phyloP scores from a whole-genome alignment of 1,140 invertebrate species.

The Drosophila tsacasi region DNA sequence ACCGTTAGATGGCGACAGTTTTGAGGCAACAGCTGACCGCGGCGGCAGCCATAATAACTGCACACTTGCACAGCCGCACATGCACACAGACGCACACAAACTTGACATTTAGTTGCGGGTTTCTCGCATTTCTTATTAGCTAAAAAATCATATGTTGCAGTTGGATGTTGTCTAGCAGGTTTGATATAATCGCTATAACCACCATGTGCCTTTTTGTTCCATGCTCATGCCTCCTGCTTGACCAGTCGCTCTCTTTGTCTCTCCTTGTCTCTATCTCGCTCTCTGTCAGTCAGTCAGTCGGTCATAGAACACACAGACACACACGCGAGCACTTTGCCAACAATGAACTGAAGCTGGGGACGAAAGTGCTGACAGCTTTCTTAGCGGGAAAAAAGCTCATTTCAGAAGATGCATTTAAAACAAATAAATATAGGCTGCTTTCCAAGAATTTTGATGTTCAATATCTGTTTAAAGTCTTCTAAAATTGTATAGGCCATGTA shows the following conservation, averaged over 20 bases:
- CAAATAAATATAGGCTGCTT: background rate
- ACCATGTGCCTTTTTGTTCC: slow-evolving; percentile 38
- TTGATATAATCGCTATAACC: slow-evolving; percentile 43
- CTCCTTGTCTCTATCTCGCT: background rate
- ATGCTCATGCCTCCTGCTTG: slow-evolving; percentile 48
- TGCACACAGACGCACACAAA: slow-evolving; percentile 10
- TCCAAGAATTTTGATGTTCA: too few relatives aligned
- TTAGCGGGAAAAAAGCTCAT: background rate
- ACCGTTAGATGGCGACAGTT: slow-evolving; percentile 9
- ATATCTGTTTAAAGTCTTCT: background rate
- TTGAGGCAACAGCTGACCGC: slow-evolving; percentile 35
- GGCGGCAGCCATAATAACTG: slow-evolving; percentile 16
- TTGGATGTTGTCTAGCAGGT: slow-evolving; percentile 41
- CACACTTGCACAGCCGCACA: slow-evolving; percentile 2
- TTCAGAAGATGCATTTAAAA: background rate
- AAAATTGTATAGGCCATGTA: background rate
- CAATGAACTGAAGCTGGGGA: slow-evolving; percentile 4
- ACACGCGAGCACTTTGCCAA: slow-evolving; percentile 9
- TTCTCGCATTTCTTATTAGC: slow-evolving; percentile 21
- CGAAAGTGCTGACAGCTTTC: slow-evolving; percentile 2
- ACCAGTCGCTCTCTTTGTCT: slow-evolving; percentile 22
- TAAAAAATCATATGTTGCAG: slow-evolving; percentile 39
- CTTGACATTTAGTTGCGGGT: slow-evolving; percentile 14
- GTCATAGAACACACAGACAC: slow-evolving; percentile 32
- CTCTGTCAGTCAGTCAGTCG: slow-evolving; percentile 40